Conservation (phyloP, 1,140 invertebrate genomes). For the Kradibia gibbosae region DNA sequence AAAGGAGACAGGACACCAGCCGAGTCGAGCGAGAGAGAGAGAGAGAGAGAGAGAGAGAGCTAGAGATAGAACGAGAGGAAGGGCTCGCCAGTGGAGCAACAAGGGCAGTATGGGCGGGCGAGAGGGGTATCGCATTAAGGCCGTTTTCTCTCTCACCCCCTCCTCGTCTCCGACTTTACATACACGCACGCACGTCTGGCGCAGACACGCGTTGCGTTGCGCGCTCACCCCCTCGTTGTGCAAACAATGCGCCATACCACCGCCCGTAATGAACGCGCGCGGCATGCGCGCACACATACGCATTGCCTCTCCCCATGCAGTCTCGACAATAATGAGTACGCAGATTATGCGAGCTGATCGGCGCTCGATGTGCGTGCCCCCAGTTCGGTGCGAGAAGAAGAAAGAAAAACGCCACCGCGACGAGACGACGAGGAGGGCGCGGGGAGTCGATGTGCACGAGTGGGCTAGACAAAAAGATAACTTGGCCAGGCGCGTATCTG, state of each 20-base stretch:
- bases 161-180: conserved; percentile 41
- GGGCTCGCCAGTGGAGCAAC: conserved; percentile 4
- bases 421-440: not conserved
- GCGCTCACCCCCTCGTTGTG: conserved; percentile 69
- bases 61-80: not conserved
- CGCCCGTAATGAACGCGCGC: conserved; percentile 70
- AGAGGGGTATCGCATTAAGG: conserved; percentile 59
- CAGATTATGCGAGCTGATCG: conserved; percentile 71
- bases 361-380: conserved; percentile 63
- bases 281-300: conserved; percentile 50
- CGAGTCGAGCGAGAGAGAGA: not conserved
- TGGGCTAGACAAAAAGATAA: conserved; percentile 10
- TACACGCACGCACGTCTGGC: conserved; percentile 48
- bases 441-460: conserved; percentile 15
- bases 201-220: conserved; percentile 54
- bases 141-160: conserved; percentile 7
- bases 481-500: not conserved
- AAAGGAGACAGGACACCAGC: not conserved
- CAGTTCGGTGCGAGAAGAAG: conserved; percentile 53
- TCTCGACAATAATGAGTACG: conserved; percentile 71
- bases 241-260: conserved; percentile 73
- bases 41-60: conserved; percentile 21
- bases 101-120: conserved; percentile 55
- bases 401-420: conserved; percentile 34
- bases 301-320: conserved; percentile 58